A percentile compares a stretch with the other conserved stretches of the same genome.
Conservation (phyloP, 2,888 invertebrate genomes). For the Standfussiana lucernea region DNA sequence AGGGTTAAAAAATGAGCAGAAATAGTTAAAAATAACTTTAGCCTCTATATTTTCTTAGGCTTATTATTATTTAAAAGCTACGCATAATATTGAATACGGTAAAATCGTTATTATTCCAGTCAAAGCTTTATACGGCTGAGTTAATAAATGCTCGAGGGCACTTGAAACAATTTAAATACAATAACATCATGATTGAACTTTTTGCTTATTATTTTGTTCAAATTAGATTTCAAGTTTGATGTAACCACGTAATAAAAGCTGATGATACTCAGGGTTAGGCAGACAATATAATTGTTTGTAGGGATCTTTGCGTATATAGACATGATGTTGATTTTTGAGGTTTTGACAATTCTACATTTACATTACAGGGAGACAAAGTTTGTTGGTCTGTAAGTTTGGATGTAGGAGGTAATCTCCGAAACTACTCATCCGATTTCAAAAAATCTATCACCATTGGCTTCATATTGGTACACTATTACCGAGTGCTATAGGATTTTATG, state of each 20-base stretch:
- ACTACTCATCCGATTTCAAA: background rate
- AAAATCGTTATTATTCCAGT: conserved; percentile 35
- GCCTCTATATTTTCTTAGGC: conserved; percentile 24
- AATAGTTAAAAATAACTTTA: background rate
- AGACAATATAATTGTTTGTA: background rate
- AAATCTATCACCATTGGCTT: background rate
- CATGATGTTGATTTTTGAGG: background rate
- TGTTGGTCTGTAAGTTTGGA: background rate
- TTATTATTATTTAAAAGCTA: conserved; percentile 23
- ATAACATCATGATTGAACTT: conserved; percentile 35
- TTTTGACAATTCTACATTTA: background rate
- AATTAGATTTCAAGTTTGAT: conserved; percentile 41
- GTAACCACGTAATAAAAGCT: conserved; percentile 12
- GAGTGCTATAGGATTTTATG: background rate
- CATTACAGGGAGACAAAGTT: no score
- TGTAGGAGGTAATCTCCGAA: background rate
- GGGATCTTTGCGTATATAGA: background rate
- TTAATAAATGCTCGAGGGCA: conserved; percentile 44
- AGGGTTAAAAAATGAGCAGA: background rate
- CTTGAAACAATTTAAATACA: conserved; percentile 36
- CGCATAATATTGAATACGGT: background rate
- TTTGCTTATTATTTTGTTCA: conserved; percentile 41
- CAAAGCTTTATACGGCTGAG: conserved; percentile 12
- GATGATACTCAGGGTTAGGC: background rate
- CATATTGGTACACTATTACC: background rate